phyloP scores from a whole-genome alignment of 2,888 invertebrate genomes.

The Limenitis camilla region DNA sequence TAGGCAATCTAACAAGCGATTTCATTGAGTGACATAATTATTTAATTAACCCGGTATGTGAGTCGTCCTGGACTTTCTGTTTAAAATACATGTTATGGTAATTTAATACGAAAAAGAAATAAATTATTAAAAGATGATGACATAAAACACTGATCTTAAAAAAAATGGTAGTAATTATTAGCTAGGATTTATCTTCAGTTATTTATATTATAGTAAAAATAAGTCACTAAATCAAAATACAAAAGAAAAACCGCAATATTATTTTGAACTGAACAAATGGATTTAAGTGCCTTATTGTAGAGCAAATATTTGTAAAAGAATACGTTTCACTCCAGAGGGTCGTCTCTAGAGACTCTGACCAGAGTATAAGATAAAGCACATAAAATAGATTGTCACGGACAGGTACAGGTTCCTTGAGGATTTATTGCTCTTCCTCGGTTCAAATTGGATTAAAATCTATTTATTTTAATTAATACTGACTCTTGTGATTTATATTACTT shows the following conservation, averaged over 20 bases:
- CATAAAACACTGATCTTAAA: too few species aligned
- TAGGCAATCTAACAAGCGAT: too few species aligned
- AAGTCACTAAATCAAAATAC: too few species aligned
- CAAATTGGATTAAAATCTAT: constrained; percentile 20
- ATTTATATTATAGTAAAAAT: too few species aligned
- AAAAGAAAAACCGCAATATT: neutral
- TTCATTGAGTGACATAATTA: too few species aligned
- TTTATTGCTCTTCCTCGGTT: constrained; percentile 16
- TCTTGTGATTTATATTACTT: neutral
- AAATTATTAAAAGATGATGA: too few species aligned
- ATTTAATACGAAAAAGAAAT: too few species aligned
- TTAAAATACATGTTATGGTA: too few species aligned
- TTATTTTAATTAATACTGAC: constrained; percentile 12
- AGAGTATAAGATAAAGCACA: constrained; percentile 21
- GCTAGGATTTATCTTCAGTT: too few species aligned
- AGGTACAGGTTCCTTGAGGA: constrained; percentile 19
- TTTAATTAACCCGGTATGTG: too few species aligned
- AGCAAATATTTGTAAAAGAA: constrained; percentile 21
- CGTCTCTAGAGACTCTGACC: constrained; percentile 20
- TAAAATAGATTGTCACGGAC: constrained; percentile 22
- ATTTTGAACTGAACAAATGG: constrained; percentile 10
- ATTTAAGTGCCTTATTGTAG: constrained; percentile 10
- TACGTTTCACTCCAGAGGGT: constrained; percentile 13
- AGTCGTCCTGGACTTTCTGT: too few species aligned
- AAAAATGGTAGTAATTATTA: too few species aligned